Base-by-base conservation (phyloP, 2,113 vertebrate species). In the Lathamus discolor region DNA sequence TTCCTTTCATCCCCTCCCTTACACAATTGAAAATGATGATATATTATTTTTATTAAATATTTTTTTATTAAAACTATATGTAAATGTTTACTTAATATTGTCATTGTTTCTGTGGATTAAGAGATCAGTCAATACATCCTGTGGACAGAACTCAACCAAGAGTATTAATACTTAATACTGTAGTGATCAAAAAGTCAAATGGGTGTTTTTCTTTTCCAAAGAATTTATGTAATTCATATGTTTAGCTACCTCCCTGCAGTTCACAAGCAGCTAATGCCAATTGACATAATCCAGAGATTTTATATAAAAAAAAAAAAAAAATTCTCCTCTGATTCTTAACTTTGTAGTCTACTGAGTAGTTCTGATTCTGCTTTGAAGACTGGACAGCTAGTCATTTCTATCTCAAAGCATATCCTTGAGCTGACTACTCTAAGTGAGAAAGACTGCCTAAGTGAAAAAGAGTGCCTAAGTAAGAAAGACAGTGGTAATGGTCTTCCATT, bases 221-320 rank as follows among this genome's bases (percentile, higher is more conserved):
- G 6, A 74, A n/a, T 62, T 44, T 86, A 57, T 52, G 9, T 73
- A 63, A 4, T 80, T 86, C 9, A 9, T 77, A 25, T 0, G 0
- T 76, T 79, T 82, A 27, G 17, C 14, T 25, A 52, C 61, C 33
- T 85, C 28, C 16, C 37, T 64, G 16, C 54, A 59, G 29, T 63
- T 95, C 54, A 54, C 24, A 69, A 41, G 24, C 4, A 13, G 22
- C 4, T 83, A 67, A 49, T 18, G 62, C 41, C 27, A 88, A 25
- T 1, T 73, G 63, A 49, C 1, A 12, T 73, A 64, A 66, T 57
- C 12, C 2, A 59, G 61, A 77, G 27, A 63, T 63, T 33, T 39
- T 39, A 39, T 39, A 39, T 8, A 4, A 69, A 5, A 28, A 29
- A 25, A 41, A 29, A 7, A 43, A 19, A 33, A 3, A 29, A 37